Evolutionary conservation across 1,140 invertebrate species (phyloP).

Genomic region (Caenorhabditis brenneri): DNA sequence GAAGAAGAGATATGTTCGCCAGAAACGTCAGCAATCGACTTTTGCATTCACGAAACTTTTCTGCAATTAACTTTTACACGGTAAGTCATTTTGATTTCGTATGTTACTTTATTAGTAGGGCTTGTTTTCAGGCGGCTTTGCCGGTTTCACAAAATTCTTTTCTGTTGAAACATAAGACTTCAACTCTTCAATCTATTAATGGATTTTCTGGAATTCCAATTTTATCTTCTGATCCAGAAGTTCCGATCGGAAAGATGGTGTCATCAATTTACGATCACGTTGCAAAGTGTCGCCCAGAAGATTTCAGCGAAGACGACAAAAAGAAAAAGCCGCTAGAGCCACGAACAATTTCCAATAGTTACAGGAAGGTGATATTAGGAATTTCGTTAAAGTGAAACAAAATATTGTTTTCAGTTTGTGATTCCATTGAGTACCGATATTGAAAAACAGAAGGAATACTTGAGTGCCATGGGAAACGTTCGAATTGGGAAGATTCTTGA

Average conservation of each 20-base stretch:
- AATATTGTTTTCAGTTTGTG: slow-evolving; percentile 73
- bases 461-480: slow-evolving; percentile 77
- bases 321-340: slow-evolving; percentile 37
- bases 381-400: not conserved
- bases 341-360: slow-evolving; percentile 75
- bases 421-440: slow-evolving; percentile 77
- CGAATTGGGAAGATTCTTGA: slow-evolving; percentile 79
- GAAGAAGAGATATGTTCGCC: not conserved
- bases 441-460: slow-evolving; percentile 77
- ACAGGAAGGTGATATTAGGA: slow-evolving; percentile 61
- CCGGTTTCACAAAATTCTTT: too few relatives aligned
- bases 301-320: not conserved
- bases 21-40: not conserved
- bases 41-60: not conserved
- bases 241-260: not conserved
- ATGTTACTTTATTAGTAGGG: not conserved
- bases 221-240: not conserved
- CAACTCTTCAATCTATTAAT: not conserved
- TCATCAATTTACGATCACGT: slow-evolving; percentile 11
- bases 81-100: too few relatives aligned
- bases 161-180: not conserved
- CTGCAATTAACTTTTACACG: not conserved
- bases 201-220: not conserved
- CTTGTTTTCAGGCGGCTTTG: not conserved
- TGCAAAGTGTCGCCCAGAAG: not conserved